Percentiles rank a stretch among this genome's conserved stretches.
These are phyloP conservation scores for Rhyacophila evoluta DNA, from an alignment of 2,888 invertebrate genomes.

Conservation along the genomic window DNA sequence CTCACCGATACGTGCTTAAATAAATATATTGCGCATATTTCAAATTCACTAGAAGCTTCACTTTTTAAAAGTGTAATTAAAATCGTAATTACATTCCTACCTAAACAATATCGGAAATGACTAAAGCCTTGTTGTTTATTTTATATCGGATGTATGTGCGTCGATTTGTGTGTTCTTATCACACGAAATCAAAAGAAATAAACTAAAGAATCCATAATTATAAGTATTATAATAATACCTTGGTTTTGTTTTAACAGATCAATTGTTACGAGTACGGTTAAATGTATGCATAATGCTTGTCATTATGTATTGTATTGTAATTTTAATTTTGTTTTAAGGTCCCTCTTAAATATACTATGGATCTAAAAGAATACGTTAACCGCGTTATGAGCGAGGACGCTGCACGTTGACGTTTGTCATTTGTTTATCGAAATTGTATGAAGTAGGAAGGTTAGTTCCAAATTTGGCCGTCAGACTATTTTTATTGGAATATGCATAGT, in stretches of 20 bases:
- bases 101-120: not conserved
- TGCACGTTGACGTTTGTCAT: too few species aligned
- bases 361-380: too few species aligned
- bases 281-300: not conserved
- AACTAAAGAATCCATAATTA: too few species aligned
- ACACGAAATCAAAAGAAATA: not conserved
- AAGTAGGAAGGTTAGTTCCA: too few species aligned
- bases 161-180: not conserved
- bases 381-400: too few species aligned
- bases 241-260: not conserved
- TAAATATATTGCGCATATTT: not conserved
- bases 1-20: not conserved
- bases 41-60: too few species aligned
- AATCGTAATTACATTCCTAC: not conserved
- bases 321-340: too few species aligned
- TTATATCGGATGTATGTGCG: not conserved
- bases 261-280: not conserved
- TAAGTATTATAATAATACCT: not conserved
- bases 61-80: not conserved
- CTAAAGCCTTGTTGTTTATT: not conserved
- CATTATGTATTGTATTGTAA: not conserved
- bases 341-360: not conserved
- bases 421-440: too few species aligned
- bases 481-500: too few species aligned
- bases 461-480: too few species aligned